Evolutionary conservation across 2,113 vertebrate species (phyloP), one percentile per base, ranked within the genome.

Genomic region (Cheilinus undulatus): DNA sequence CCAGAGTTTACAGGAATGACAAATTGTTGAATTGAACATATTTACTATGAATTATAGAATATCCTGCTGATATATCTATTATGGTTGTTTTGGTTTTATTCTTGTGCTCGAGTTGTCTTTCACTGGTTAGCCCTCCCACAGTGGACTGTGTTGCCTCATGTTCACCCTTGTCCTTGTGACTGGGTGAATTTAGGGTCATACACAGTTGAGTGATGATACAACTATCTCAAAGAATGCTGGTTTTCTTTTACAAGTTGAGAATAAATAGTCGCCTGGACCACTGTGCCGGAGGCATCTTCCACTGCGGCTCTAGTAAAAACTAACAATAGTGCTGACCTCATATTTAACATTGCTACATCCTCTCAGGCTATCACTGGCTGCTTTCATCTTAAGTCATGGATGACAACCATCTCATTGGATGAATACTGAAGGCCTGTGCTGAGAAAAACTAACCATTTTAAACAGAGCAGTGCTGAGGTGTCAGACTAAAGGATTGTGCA

Each of bases 1-100:
- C 80, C 83, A 86, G 83, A 86, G 80, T 89, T 92, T 87, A 84
- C 73, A 72, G 76, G 75, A 85, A 84, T 88, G 86, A 90, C 86
- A 88, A 85, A 86, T 90, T 86, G 80, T 75, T 78, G 77, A 88
- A 84, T 82, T 82, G 72, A 63, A 78, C 71, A 56, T 64, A 84
- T 86, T 89, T 89, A 77, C 83, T 73, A 46, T 72, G 78, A 85
- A 84, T 86, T 82, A 84, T 49, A 73, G 68, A 78, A 86, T 69
- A 71, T 73, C 67, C 49, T 76, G 49, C 50, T 87, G 72, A 88
- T 79, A 72, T 74, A 73, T 88, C 82, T 86, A 75, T 86, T 83
- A 78, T 83, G 86, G 73, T 60, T 61, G 80, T 70, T 73, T 80
- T 46, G 70, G 78, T 82, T 89, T 77, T 65, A 51, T 46, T 66